A percentile compares a stretch with the other conserved stretches of the same genome.
Evolutionary conservation across 1,140 invertebrate species (phyloP).

Genomic region (Drosophila arawakana): DNA sequence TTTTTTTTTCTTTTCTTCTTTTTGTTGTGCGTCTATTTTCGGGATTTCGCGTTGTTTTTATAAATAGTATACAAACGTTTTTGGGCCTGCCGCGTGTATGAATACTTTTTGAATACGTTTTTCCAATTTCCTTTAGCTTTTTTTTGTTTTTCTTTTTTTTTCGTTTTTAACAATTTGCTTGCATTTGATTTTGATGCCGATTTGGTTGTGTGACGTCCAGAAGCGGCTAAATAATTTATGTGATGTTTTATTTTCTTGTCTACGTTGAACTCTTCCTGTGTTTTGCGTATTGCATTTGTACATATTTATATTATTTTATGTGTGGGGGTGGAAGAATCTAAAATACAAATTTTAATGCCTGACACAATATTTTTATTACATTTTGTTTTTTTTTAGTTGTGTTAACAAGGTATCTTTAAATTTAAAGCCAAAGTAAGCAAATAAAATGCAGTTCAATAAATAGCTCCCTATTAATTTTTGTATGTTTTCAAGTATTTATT

Average conservation of each 20-base stretch:
- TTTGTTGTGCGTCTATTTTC: constrained; percentile 50
- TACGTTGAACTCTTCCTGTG: constrained; percentile 7
- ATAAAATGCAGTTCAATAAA: too few species aligned
- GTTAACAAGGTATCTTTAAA: too few species aligned
- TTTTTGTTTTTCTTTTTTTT: constrained; percentile 8
- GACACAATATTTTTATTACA: too few species aligned
- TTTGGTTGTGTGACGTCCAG: constrained; percentile 14
- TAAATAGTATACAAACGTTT: constrained; percentile 43
- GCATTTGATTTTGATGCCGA: constrained; percentile 3
- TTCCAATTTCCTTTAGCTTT: constrained; percentile 17
- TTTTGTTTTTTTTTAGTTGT: too few species aligned
- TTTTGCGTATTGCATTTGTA: background rate
- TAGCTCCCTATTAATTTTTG: too few species aligned
- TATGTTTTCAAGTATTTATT: too few species aligned
- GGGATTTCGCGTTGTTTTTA: constrained; percentile 56
- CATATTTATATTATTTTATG: background rate
- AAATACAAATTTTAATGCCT: too few species aligned
- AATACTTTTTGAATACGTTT: constrained; percentile 37
- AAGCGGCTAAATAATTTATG: constrained; percentile 20
- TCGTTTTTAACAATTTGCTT: constrained; percentile 47
- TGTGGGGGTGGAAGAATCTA: too few species aligned
- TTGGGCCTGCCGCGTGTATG: constrained; percentile 42
- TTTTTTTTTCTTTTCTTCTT: background rate
- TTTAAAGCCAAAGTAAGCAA: too few species aligned
- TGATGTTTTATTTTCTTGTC: background rate